Percentiles rank a stretch among this genome's conserved stretches.
Conservation (phyloP, 2,888 invertebrate species). For the Drosophila emarginata region DNA sequence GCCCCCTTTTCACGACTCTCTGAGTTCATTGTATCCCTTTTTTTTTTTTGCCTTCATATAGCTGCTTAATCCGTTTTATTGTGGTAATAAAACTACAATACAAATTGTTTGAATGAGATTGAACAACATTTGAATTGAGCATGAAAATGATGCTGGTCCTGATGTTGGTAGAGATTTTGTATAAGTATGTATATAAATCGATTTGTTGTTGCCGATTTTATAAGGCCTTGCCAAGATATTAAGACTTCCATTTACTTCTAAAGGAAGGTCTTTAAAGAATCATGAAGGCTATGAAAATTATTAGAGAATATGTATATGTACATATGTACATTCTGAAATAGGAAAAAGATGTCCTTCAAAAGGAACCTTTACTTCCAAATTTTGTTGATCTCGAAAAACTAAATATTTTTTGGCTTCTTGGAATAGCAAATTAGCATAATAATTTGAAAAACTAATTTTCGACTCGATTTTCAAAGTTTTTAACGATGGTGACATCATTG, state of each 20-base stretch:
- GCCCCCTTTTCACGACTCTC: constrained; percentile 44
- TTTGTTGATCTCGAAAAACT: no score
- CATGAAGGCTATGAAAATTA: not conserved
- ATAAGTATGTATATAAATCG: constrained; percentile 2
- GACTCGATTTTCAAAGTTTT: no score
- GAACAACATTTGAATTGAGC: constrained; percentile 76
- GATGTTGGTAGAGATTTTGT: constrained; percentile 4
- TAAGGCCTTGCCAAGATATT: constrained; percentile 15
- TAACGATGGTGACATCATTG: no score
- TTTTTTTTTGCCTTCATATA: constrained; percentile 10
- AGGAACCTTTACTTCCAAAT: no score
- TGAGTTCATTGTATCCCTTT: constrained; percentile 71
- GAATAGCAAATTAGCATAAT: no score
- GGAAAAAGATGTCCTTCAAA: no score
- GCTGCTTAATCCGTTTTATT: constrained; percentile 74
- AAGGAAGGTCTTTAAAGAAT: not conserved
- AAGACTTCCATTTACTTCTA: not conserved
- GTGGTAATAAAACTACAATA: constrained; percentile 77
- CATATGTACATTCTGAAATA: no score
- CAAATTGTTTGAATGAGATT: constrained; percentile 76
- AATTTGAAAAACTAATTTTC: no score
- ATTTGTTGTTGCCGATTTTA: constrained; percentile 31
- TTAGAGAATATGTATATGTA: no score
- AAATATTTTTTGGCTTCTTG: no score
- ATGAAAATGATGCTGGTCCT: constrained; percentile 57